Conservation (phyloP, 1,140 invertebrate species). For the Eurosta solidaginis region DNA sequence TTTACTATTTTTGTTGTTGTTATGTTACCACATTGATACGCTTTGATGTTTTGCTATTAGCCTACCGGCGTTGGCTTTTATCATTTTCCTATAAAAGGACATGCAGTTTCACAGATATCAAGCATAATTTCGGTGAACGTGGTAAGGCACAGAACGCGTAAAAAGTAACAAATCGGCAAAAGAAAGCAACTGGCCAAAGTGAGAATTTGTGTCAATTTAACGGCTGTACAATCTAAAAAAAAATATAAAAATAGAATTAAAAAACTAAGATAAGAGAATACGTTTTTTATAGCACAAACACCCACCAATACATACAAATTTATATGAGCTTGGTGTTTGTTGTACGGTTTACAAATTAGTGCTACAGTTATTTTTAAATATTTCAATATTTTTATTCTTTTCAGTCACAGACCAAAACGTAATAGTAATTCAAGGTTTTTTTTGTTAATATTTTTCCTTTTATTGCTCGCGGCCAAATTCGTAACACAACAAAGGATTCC, state of each 20-base stretch:
- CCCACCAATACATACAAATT: neutral
- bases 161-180: neutral
- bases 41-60: conserved; percentile 30
- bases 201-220: conserved; percentile 10
- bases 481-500: conserved; percentile 18
- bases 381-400: conserved; percentile 18
- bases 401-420: neutral
- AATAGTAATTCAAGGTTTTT: neutral
- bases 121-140: conserved; percentile 43
- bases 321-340: neutral
- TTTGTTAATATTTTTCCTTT: neutral
- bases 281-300: neutral
- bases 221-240: neutral
- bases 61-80: conserved; percentile 33
- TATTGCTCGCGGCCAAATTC: neutral
- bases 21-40: neutral
- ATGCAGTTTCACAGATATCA: conserved; percentile 36
- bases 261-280: no score
- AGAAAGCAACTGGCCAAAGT: conserved; percentile 6
- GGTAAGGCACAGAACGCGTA: conserved; percentile 38
- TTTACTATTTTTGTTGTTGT: neutral
- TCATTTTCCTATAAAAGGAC: conserved; percentile 52
- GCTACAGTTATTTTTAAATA: conserved; percentile 30
- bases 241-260: neutral
- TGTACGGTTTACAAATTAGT: conserved; percentile 22